Conservation (phyloP, 2,113 vertebrate species). For the Siniperca knerii region DNA sequence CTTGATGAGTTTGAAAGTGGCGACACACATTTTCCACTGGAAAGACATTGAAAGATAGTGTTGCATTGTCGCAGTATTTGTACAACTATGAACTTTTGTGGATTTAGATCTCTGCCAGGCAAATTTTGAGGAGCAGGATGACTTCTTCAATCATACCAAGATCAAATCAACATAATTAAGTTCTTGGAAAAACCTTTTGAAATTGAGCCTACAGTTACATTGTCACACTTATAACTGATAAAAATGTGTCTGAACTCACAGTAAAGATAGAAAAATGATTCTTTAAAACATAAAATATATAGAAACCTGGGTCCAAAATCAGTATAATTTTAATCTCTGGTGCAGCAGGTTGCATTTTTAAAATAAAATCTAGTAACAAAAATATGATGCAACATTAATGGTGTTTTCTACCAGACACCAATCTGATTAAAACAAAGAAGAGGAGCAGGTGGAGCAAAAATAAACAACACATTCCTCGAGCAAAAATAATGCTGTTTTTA, state of each 20-base stretch:
- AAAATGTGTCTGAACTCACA: not conserved
- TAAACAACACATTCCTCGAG: not conserved
- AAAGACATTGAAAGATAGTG: too few relatives aligned
- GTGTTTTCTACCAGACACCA: too few relatives aligned
- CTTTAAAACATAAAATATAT: not conserved
- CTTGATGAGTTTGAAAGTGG: too few relatives aligned
- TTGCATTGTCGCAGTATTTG: not conserved
- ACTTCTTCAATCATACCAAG: not conserved
- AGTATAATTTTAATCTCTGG: not conserved
- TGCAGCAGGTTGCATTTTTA: not conserved
- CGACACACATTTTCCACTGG: not conserved
- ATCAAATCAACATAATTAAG: not conserved
- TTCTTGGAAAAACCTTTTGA: too few relatives aligned
- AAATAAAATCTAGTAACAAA: not conserved
- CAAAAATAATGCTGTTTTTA: not conserved
- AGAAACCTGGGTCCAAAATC: not conserved
- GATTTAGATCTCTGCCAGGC: too few relatives aligned
- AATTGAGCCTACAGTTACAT: not conserved
- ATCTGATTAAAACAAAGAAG: not conserved
- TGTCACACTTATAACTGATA: not conserved
- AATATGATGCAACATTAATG: not conserved
- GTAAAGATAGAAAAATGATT: not conserved
- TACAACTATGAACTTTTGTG: not conserved
- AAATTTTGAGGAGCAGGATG: too few relatives aligned
- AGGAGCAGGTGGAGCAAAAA: not conserved